Percentiles rank a stretch among this genome's conserved stretches.
phyloP scores from a whole-genome alignment of 2,113 vertebrate species.

The Grammatotria lemairii region DNA sequence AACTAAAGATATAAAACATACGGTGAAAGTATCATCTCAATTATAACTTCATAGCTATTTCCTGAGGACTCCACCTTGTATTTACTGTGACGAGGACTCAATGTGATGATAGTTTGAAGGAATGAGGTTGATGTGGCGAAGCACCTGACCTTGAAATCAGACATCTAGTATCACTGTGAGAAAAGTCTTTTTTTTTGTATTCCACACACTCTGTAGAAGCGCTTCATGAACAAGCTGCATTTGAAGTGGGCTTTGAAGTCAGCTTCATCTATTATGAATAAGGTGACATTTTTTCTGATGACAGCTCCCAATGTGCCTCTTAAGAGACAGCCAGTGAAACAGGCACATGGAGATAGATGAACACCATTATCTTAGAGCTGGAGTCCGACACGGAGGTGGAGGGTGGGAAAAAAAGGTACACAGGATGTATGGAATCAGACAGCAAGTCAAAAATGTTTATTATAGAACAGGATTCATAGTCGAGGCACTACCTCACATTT shows the following conservation, averaged over 20 bases:
- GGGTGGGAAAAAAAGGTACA: not conserved
- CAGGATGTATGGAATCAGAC: conserved; percentile 39
- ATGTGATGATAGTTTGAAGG: not conserved
- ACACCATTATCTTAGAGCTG: not conserved
- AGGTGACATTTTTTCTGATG: conserved; percentile 23
- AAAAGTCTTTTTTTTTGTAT: not conserved
- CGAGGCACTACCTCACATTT: conserved; percentile 76
- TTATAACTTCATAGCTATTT: not conserved
- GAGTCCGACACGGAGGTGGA: not conserved
- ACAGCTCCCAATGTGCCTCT: not conserved
- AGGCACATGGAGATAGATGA: not conserved
- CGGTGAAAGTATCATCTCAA: not conserved
- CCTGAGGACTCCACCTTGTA: not conserved
- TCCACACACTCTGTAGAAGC: not conserved
- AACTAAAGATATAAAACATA: not conserved
- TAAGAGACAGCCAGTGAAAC: not conserved
- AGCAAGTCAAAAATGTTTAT: conserved; percentile 74
- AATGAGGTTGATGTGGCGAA: not conserved
- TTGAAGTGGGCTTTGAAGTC: conserved; percentile 46
- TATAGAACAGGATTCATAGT: conserved; percentile 67
- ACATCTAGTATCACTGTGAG: not conserved
- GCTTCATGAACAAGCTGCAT: not conserved
- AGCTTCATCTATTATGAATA: conserved; percentile 48
- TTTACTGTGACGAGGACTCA: not conserved
- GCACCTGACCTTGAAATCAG: not conserved